Conservation (phyloP, 2,113 vertebrate species). For the Sphyrna mokarran region DNA sequence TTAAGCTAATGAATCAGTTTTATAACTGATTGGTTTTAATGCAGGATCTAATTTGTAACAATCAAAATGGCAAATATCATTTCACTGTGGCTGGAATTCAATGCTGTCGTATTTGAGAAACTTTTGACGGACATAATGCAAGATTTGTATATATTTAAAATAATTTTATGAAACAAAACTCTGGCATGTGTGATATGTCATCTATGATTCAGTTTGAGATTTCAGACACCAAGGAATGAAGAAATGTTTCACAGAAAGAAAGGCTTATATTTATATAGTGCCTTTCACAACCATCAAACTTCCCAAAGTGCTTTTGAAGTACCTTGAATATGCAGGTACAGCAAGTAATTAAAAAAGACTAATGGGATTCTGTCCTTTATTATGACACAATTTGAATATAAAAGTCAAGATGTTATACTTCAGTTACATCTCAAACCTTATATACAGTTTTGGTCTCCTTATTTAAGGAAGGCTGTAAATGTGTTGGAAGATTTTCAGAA, state of each 20-base stretch:
- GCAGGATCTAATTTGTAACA: background rate
- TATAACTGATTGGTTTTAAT: background rate
- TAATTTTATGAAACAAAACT: conserved; percentile 23
- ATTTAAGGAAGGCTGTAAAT: no score
- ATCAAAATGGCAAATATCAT: background rate
- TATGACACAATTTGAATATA: no score
- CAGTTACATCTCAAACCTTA: no score
- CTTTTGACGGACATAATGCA: background rate
- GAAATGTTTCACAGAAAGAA: background rate
- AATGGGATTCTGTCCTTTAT: no score
- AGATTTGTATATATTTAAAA: background rate
- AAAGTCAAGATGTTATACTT: no score
- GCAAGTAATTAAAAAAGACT: no score
- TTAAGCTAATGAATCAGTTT: background rate
- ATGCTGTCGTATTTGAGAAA: background rate
- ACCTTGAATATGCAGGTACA: no score
- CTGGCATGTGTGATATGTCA: background rate
- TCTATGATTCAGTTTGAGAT: background rate
- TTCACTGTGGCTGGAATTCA: background rate
- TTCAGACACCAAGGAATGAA: background rate
- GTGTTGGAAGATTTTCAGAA: no score
- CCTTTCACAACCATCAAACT: background rate
- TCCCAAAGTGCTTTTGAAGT: background rate
- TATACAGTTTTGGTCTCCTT: no score
- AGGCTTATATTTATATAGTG: background rate